Conservation (phyloP, 2,113 vertebrate species). For the Sturnira hondurensis region DNA sequence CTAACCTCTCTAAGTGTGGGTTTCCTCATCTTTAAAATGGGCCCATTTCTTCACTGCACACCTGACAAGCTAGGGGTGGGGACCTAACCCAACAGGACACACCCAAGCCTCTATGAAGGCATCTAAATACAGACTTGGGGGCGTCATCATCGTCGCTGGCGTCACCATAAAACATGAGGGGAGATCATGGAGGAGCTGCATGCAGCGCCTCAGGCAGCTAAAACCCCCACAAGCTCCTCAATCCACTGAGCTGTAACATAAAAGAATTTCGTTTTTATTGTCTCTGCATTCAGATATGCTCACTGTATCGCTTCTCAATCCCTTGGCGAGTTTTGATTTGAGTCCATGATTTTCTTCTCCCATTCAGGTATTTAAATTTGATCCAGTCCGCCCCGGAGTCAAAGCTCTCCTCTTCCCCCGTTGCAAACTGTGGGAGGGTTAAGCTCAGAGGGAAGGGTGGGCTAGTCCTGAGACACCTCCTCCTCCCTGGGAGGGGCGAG, state of each 20-base stretch:
- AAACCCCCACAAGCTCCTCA: not conserved
- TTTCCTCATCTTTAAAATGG: not conserved
- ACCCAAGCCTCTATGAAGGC: not conserved
- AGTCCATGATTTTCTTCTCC: not conserved
- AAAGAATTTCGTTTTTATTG: not conserved
- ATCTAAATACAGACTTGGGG: not conserved
- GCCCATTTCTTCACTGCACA: not conserved
- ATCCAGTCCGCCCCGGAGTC: not conserved
- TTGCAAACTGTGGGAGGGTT: not conserved
- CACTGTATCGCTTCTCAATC: not conserved
- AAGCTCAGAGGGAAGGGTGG: no score
- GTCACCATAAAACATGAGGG: rapidly evolving
- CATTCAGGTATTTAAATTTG: not conserved
- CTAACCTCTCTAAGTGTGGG: not conserved
- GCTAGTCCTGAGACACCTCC: not conserved
- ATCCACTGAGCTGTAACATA: not conserved
- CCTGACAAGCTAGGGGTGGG: not conserved
- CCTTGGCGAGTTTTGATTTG: not conserved
- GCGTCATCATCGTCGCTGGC: rapidly evolving
- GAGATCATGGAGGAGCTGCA: not conserved
- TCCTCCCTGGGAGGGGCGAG: not conserved
- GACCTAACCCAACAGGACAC: no score
- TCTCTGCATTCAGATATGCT: not conserved
- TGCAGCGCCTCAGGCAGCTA: not conserved
- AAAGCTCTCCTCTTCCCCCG: not conserved